Evolutionary conservation across 2,888 invertebrate genomes (phyloP).

Genomic region (Scaptomyza cyrtandrae): DNA sequence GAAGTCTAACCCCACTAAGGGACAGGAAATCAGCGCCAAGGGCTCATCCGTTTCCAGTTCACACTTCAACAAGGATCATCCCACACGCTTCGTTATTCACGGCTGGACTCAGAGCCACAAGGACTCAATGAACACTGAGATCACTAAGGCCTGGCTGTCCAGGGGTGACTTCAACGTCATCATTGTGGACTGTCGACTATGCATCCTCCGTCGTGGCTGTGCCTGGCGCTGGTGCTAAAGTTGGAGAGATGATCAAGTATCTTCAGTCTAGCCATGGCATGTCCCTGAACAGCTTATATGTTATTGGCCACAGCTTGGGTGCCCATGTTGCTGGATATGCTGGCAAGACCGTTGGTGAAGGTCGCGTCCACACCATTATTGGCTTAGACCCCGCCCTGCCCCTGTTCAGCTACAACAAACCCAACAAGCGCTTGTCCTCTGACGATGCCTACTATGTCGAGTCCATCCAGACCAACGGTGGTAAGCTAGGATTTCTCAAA

Average conservation of each 20-base stretch:
- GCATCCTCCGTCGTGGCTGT: constrained; percentile 84
- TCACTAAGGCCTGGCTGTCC: constrained; percentile 85
- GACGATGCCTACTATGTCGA: constrained; percentile 83
- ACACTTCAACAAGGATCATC: constrained; percentile 45
- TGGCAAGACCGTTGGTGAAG: constrained; percentile 86
- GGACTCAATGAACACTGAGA: constrained; percentile 53
- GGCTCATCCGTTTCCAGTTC: constrained; percentile 35
- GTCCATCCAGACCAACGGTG: constrained; percentile 82
- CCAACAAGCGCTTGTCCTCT: constrained; percentile 66
- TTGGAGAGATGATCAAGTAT: constrained; percentile 62
- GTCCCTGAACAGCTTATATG: constrained; percentile 77
- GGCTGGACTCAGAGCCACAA: constrained; percentile 86
- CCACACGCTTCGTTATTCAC: constrained; percentile 77
- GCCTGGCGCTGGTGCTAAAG: constrained; percentile 60
- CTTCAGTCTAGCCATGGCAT: not conserved
- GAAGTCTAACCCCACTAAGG: constrained; percentile 49
- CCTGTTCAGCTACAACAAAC: constrained; percentile 68
- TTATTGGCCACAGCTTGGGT: constrained; percentile 87
- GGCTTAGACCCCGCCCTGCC: constrained; percentile 84
- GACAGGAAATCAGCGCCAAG: constrained; percentile 36
- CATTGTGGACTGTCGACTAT: constrained; percentile 87
- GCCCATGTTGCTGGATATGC: constrained; percentile 87
- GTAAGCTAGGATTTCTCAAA: constrained; percentile 76
- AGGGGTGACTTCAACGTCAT: constrained; percentile 86
- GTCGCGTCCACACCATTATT: constrained; percentile 86